Percentiles rank a stretch among this genome's conserved stretches.
These are phyloP conservation scores for Periophthalmus magnuspinnatus DNA, from an alignment of 2,797 vertebrate genomes.

Conservation along the genomic window DNA sequence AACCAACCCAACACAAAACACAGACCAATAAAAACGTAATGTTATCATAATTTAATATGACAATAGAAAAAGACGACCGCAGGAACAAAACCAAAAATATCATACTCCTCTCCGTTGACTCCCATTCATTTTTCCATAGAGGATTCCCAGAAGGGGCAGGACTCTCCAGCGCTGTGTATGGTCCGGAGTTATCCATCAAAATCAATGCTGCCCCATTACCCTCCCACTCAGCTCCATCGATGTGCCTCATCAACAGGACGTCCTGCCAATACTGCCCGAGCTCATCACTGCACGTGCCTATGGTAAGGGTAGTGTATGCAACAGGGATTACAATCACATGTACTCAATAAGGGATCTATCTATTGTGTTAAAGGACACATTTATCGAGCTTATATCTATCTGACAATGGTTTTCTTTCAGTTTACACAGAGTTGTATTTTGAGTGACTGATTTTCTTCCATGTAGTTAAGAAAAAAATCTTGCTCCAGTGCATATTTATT, in stretches of 20 bases:
- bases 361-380: too few species aligned
- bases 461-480: too few species aligned
- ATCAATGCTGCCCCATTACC: slow-evolving; percentile 81
- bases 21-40: background rate
- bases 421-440: too few species aligned
- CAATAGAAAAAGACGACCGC: background rate
- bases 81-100: background rate
- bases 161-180: slow-evolving; percentile 49
- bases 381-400: too few species aligned
- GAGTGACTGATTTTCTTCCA: too few species aligned
- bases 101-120: background rate
- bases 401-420: too few species aligned
- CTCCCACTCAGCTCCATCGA: slow-evolving; percentile 35
- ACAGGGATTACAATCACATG: background rate
- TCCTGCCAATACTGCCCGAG: background rate
- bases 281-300: background rate
- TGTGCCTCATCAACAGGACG: slow-evolving; percentile 3
- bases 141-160: slow-evolving; percentile 5
- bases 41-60: background rate
- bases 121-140: slow-evolving; percentile 2
- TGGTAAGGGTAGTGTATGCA: too few species aligned
- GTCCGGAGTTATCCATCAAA: slow-evolving; percentile 81
- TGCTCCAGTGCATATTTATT: too few species aligned
- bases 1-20: too few species aligned
- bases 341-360: too few species aligned